phyloP scores from a whole-genome alignment of 2,888 invertebrate species.

The Amphipoea lucens region DNA sequence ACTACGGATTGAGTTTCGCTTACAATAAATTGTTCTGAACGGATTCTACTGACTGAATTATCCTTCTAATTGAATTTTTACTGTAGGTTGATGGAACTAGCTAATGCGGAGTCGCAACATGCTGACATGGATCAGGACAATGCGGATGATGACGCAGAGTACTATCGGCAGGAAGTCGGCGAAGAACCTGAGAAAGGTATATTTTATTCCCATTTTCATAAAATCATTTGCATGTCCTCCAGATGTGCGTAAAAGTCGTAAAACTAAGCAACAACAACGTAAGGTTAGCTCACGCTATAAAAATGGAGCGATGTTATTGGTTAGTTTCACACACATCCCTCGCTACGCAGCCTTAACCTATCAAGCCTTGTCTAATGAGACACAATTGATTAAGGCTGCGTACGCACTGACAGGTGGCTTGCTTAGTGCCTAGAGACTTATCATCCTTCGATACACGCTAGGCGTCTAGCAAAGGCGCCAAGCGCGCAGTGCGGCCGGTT shows the following conservation, averaged over 20 bases:
- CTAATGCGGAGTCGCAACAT: conserved; percentile 89
- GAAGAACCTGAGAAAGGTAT: conserved; percentile 96
- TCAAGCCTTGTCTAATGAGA: not conserved
- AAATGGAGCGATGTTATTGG: not conserved
- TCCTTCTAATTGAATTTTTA: conserved; percentile 9
- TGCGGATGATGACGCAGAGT: conserved; percentile 93
- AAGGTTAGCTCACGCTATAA: not conserved
- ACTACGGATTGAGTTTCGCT: not conserved
- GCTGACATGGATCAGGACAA: conserved; percentile 88
- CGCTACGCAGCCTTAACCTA: not conserved
- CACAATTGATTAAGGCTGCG: no score
- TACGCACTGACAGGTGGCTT: no score
- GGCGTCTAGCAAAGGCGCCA: no score
- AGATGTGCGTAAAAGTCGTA: not conserved
- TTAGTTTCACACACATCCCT: not conserved
- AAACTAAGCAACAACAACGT: not conserved
- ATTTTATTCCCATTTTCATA: not conserved
- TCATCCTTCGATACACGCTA: no score
- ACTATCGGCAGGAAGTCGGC: conserved; percentile 96
- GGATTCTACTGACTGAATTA: not conserved
- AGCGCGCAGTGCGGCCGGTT: no score
- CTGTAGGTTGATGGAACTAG: conserved; percentile 86
- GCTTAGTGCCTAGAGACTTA: no score
- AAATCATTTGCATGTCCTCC: not conserved
- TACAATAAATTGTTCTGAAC: not conserved